A percentile compares a stretch with the other conserved stretches of the same genome.
These are phyloP conservation scores for Penaeus vannamei DNA, from an alignment of 1,140 invertebrate genomes.

Conservation along the genomic window DNA sequence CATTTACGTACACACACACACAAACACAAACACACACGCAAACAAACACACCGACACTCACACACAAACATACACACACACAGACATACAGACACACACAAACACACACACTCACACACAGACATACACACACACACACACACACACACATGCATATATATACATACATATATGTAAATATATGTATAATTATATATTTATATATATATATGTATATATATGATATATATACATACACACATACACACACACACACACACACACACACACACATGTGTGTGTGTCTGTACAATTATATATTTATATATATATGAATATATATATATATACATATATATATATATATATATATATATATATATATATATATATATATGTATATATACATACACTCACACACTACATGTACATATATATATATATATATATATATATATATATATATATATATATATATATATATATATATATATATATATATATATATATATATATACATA, in stretches of 20 bases:
- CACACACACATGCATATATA: slow-evolving; percentile 1
- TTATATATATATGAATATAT: slow-evolving; percentile 30
- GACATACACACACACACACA: not conserved
- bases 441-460: too few species aligned
- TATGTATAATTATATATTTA: not conserved
- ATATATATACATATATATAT: slow-evolving; percentile 24
- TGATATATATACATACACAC: too few species aligned
- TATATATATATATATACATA: too few species aligned
- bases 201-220: slow-evolving; percentile 7
- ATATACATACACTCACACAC: too few species aligned
- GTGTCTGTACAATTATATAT: not conserved
- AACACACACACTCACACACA: slow-evolving; percentile 5
- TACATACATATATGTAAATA: not conserved
- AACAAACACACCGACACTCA: too few species aligned
- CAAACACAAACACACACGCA: too few species aligned
- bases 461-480: too few species aligned
- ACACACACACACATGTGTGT: not conserved
- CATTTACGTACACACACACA: too few species aligned
- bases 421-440: too few species aligned
- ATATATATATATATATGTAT: too few species aligned
- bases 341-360: not conserved
- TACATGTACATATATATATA: too few species aligned
- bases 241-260: too few species aligned
- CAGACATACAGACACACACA: not conserved
- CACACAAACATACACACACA: not conserved